Percentiles rank a stretch among this genome's conserved stretches.
phyloP scores from a whole-genome alignment of 1,140 invertebrate genomes.

The Rhagoletis zephyria region DNA sequence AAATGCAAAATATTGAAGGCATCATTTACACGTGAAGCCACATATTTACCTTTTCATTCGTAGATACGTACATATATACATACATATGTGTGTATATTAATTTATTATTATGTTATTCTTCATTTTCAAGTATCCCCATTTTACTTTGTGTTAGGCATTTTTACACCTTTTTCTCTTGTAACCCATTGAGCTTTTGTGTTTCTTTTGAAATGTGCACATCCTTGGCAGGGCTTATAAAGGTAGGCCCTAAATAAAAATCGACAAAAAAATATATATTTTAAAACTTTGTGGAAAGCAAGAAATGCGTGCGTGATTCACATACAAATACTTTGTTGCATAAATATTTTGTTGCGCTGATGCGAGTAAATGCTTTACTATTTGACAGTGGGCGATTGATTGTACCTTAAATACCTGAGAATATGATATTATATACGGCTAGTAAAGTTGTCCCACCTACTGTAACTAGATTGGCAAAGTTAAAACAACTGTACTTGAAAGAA shows the following conservation, averaged over 20 bases:
- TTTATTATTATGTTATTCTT: neutral
- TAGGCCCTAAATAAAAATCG: neutral
- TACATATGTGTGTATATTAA: no score
- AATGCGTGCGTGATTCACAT: slow-evolving; percentile 33
- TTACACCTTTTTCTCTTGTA: neutral
- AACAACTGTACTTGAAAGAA: no score
- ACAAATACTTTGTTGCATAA: slow-evolving; percentile 9
- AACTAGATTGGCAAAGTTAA: no score
- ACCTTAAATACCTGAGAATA: no score
- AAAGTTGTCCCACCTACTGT: no score
- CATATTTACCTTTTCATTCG: neutral
- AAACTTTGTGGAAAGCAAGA: neutral
- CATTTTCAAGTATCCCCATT: neutral
- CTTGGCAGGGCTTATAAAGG: neutral
- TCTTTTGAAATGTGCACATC: slow-evolving; percentile 5
- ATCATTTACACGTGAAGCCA: slow-evolving; percentile 29
- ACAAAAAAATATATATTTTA: neutral
- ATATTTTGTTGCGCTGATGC: neutral
- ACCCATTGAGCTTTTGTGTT: slow-evolving; percentile 3
- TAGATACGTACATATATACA: neutral
- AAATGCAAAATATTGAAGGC: slow-evolving; percentile 39
- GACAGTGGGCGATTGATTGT: neutral
- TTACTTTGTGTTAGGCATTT: neutral
- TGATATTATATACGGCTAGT: no score
- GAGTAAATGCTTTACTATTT: neutral